phyloP scores from a whole-genome alignment of 2,888 invertebrate species.

The Scrobipalpa costella region DNA sequence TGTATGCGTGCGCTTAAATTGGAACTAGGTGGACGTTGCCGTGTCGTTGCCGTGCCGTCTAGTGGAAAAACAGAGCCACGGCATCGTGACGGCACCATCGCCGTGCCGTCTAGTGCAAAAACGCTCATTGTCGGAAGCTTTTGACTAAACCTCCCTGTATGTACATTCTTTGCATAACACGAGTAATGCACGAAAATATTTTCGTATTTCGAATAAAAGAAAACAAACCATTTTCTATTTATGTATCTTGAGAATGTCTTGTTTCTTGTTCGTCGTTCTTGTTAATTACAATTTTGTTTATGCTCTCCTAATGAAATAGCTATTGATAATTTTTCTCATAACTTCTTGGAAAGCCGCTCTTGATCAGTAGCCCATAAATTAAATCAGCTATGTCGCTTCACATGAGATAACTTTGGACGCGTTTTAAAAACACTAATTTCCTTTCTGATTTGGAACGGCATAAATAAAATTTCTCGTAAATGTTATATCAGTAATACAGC shows the following conservation, averaged over 20 bases:
- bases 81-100: no score
- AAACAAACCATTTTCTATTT: neutral
- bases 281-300: neutral
- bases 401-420: neutral
- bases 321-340: neutral
- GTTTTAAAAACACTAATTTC: slow-evolving; percentile 16
- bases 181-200: slow-evolving; percentile 12
- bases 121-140: slow-evolving; percentile 26
- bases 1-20: no score
- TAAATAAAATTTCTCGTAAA: slow-evolving; percentile 22
- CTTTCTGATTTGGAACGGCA: slow-evolving; percentile 12
- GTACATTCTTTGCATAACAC: slow-evolving; percentile 23
- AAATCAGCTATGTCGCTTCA: slow-evolving; percentile 18
- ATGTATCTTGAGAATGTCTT: neutral
- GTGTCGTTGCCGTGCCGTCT: no score
- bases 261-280: neutral
- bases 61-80: no score
- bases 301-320: neutral
- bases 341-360: neutral
- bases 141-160: slow-evolving; percentile 26
- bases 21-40: no score
- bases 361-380: slow-evolving; percentile 1
- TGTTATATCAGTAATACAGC: slow-evolving; percentile 32
- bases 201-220: slow-evolving; percentile 5
- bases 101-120: no score